Evolutionary conservation across 2,888 invertebrate genomes (phyloP).

Genomic region (Macropis europaea): DNA sequence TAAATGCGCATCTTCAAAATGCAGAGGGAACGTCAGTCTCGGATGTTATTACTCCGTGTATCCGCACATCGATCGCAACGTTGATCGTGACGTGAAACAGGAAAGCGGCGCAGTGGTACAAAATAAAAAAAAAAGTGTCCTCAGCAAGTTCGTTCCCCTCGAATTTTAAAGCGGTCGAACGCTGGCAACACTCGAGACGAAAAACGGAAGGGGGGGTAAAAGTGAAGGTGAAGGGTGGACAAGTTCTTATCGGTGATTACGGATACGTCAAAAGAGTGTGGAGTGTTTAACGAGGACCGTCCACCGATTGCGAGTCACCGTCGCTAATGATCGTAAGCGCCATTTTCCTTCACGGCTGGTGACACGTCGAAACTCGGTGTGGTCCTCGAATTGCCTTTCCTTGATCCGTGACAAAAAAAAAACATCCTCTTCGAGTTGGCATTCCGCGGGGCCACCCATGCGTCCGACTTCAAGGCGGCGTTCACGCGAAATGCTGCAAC

Average conservation of each 20-base stretch:
- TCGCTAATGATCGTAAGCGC: constrained; percentile 71
- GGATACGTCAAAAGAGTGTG: constrained; percentile 66
- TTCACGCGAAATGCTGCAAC: not conserved
- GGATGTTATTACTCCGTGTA: constrained; percentile 28
- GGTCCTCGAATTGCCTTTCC: constrained; percentile 57
- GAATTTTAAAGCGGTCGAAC: constrained; percentile 41
- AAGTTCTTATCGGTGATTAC: constrained; percentile 68
- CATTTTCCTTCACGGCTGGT: constrained; percentile 65
- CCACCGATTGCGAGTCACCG: constrained; percentile 68
- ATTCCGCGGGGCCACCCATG: constrained; percentile 53
- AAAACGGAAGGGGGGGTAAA: constrained; percentile 12
- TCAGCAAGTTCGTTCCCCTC: constrained; percentile 24
- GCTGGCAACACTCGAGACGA: constrained; percentile 46
- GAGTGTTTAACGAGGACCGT: constrained; percentile 69
- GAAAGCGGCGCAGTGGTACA: no score
- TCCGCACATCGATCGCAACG: constrained; percentile 2
- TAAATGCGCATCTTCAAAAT: constrained; percentile 30
- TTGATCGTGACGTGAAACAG: not conserved
- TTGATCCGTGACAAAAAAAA: constrained; percentile 57
- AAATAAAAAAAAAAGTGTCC: no score
- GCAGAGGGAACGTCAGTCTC: constrained; percentile 29
- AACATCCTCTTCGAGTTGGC: constrained; percentile 26
- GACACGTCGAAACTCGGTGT: constrained; percentile 65
- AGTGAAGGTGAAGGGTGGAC: constrained; percentile 24
- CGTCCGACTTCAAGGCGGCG: not conserved